Base-by-base conservation (phyloP, 2,797 vertebrate genomes). In the Ammospiza maritima region DNA sequence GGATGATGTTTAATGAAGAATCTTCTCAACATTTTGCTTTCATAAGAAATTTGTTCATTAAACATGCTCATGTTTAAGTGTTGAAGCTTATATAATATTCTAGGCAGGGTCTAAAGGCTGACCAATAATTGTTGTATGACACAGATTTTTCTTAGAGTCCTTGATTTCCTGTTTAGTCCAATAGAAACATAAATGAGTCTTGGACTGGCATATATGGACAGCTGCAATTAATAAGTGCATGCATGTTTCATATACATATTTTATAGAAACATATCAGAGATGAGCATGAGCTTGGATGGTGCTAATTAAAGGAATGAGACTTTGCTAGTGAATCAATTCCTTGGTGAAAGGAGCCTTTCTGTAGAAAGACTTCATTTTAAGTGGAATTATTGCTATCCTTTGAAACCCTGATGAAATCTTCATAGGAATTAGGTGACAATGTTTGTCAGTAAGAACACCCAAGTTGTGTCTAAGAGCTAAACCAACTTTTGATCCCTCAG, bases 401-500 rank as follows among this genome's bases (percentile, higher is more conserved):
- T 82, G 42, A 67, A 92, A 74, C 0, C 0, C 25, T 90, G 77
- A 45, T 56, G 48, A 92, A 92, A 89, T 90, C 60, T 74, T 87
- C 71, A 36, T 25, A 57, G 69, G 86, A 89, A 85, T 81, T 91
- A 91, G 54, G 54, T 80, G 69, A 27, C 53, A 51, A 2, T 40
- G 30, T 85, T 88, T 62, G n/a, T 73, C 34, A 79, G 50, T 54
- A 89, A 65, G 92, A 89, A 87, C 78, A 93, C 58, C 72, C 84
- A 92, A 70, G 45, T 44, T 67, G 71, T 57, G 34, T 85, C 54
- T 67, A 79, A 91, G 64, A 75, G 25, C 66, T 62, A 88, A 84
- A 84, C 19, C 47, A 47, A 75, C 38, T 89, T 93, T 53, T 61
- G 53, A 57, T 90, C 16, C 38, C 54, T 47, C 30, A 53, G 57